phyloP scores from a whole-genome alignment of 2,888 invertebrate genomes.

The Dione vanillae region DNA sequence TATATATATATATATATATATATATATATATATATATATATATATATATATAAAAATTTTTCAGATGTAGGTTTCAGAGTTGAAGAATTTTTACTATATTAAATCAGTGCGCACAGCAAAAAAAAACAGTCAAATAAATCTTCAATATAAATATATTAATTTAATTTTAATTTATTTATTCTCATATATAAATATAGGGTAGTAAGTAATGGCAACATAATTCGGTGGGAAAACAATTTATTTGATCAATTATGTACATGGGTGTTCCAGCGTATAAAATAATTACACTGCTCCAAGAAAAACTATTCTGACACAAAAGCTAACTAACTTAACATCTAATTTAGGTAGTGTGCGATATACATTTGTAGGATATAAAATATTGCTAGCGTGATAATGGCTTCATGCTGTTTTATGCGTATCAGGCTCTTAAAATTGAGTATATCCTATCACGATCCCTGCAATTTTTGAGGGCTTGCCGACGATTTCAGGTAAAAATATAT shows the following conservation, averaged over 20 bases:
- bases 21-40: too few relatives aligned
- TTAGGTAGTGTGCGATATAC: slow-evolving; percentile 62
- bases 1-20: too few relatives aligned
- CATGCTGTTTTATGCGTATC: slow-evolving; percentile 45
- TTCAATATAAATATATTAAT: too few relatives aligned
- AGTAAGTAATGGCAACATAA: too few relatives aligned
- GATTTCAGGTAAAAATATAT: neutral
- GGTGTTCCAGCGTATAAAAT: slow-evolving; percentile 66
- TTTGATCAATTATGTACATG: slow-evolving; percentile 77
- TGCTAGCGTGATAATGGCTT: slow-evolving; percentile 59
- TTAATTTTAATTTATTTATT: too few relatives aligned
- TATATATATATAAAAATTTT: too few relatives aligned
- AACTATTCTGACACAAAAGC: slow-evolving; percentile 66
- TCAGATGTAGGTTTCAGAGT: too few relatives aligned
- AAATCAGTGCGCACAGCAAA: too few relatives aligned
- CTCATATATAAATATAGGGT: too few relatives aligned
- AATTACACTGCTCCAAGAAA: slow-evolving; percentile 61
- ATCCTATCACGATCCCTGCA: slow-evolving; percentile 26
- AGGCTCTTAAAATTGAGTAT: slow-evolving; percentile 33
- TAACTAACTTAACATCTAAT: slow-evolving; percentile 59
- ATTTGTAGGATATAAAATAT: slow-evolving; percentile 64
- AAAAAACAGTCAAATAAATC: too few relatives aligned
- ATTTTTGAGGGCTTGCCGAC: slow-evolving; percentile 27
- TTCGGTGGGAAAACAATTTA: slow-evolving; percentile 79
- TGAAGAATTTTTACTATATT: too few relatives aligned